A percentile compares a stretch with the other conserved stretches of the same genome.
phyloP scores from a whole-genome alignment of 1,140 invertebrate species.

The Coenobita brevimanus region DNA sequence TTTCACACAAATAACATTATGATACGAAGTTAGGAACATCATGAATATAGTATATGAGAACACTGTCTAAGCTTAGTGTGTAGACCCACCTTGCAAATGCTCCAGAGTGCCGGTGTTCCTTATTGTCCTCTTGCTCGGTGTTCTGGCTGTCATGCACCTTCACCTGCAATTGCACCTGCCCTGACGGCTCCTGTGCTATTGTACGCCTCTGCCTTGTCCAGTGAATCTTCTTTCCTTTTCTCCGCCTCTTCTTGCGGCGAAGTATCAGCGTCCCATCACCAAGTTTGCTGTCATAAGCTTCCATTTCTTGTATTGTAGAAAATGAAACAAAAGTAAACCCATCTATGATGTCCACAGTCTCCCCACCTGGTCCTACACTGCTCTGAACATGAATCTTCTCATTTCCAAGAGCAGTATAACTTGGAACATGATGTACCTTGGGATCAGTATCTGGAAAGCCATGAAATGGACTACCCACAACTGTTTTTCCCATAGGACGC shows the following conservation, averaged over 20 bases:
- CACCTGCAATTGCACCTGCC: not conserved
- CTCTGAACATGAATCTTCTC: slow-evolving; percentile 59
- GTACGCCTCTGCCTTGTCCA: not conserved
- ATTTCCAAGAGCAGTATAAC: slow-evolving; percentile 16
- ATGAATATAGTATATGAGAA: no score
- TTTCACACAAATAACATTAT: no score
- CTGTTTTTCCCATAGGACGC: no score
- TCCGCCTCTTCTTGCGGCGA: slow-evolving; percentile 33
- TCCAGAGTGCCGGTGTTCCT: not conserved
- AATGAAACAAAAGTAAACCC: slow-evolving; percentile 64
- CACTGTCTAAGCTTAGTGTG: no score
- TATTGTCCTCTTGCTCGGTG: not conserved
- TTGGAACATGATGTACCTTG: slow-evolving; percentile 49
- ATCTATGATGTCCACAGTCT: slow-evolving; percentile 57
- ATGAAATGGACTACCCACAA: slow-evolving; percentile 37
- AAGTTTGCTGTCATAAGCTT: slow-evolving; percentile 9
- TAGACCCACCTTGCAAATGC: slow-evolving; percentile 60
- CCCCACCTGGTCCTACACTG: slow-evolving; percentile 26
- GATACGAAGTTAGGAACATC: no score
- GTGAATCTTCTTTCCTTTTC: slow-evolving; percentile 33
- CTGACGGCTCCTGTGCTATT: not conserved
- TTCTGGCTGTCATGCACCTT: not conserved
- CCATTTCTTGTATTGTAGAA: slow-evolving; percentile 34
- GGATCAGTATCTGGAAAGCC: slow-evolving; percentile 38
- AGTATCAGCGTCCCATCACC: not conserved